Conservation (phyloP, 2,888 invertebrate genomes). For the Scaptomyza reducta region DNA sequence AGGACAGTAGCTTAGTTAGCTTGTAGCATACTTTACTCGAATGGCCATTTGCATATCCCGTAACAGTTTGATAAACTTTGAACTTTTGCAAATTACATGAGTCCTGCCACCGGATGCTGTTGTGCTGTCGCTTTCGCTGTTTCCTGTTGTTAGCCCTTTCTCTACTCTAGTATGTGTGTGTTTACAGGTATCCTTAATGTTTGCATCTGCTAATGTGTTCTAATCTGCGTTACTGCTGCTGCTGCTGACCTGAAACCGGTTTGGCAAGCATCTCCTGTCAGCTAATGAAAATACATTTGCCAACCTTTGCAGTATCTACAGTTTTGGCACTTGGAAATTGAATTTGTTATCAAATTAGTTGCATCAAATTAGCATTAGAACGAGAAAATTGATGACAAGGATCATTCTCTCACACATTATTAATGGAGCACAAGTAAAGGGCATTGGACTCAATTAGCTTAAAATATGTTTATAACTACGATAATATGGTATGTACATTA, state of each 20-base stretch:
- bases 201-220: constrained; percentile 45
- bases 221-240: constrained; percentile 33
- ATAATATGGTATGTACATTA: not conserved
- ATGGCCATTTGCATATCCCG: constrained; percentile 71
- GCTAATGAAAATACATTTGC: constrained; percentile 57
- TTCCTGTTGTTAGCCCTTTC: constrained; percentile 6
- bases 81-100: constrained; percentile 80
- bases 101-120: constrained; percentile 73
- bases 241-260: constrained; percentile 23
- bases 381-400: constrained; percentile 20
- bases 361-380: constrained; percentile 65
- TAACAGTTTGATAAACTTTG: constrained; percentile 79
- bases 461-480: not conserved
- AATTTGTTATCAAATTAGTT: constrained; percentile 76
- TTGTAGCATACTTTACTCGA: constrained; percentile 37
- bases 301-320: constrained; percentile 48
- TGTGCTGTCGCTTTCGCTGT: constrained; percentile 50
- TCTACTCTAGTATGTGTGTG: constrained; percentile 16
- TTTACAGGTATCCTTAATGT: constrained; percentile 54
- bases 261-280: constrained; percentile 27
- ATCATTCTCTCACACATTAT: constrained; percentile 2
- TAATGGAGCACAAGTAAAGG: not conserved
- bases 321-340: constrained; percentile 72
- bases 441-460: constrained; percentile 9
- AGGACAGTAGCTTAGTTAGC: constrained; percentile 9